These are phyloP conservation scores for Eupleurogrammus muticus DNA, from an alignment of 2,797 vertebrate species.

Conservation along the genomic window DNA sequence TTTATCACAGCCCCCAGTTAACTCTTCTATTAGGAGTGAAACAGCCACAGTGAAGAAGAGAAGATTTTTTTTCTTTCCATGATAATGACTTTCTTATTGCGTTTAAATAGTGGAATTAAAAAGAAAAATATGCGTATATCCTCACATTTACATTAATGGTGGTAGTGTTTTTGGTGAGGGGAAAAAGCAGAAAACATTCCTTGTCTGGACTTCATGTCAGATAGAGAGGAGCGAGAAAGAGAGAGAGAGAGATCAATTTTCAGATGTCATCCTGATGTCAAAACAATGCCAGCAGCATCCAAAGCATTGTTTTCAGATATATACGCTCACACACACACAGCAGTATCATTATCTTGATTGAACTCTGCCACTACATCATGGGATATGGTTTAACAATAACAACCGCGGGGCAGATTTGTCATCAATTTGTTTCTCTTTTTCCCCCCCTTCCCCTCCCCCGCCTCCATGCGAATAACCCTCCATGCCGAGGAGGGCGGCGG, in stretches of 20 bases:
- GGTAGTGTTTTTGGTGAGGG: conserved; percentile 3
- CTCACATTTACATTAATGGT: conserved; percentile 13
- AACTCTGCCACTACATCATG: conserved; percentile 72
- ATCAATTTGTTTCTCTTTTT: conserved; percentile 64
- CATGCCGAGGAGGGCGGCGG: conserved; percentile 43
- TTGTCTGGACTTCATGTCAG: background rate
- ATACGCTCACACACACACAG: conserved; percentile 19
- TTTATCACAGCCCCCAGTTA: conserved; percentile 57
- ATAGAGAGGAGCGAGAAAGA: background rate
- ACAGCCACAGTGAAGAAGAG: conserved; percentile 34
- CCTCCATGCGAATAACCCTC: conserved; percentile 36
- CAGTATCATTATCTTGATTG: conserved; percentile 67
- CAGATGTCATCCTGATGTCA: conserved; percentile 55
- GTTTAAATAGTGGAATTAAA: conserved; percentile 28
- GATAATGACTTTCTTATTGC: conserved; percentile 27
- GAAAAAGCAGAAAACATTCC: background rate
- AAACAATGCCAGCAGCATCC: conserved; percentile 63
- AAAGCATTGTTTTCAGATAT: conserved; percentile 46
- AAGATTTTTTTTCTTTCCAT: conserved; percentile 4
- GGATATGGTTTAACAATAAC: conserved; percentile 69
- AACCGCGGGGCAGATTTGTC: conserved; percentile 65
- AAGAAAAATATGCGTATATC: conserved; percentile 7
- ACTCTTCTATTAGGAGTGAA: conserved; percentile 36
- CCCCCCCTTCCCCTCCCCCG: background rate
- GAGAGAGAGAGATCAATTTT: conserved; percentile 56